Base-by-base conservation (phyloP, 2,888 invertebrate genomes). In the Drosophila sordidula region DNA sequence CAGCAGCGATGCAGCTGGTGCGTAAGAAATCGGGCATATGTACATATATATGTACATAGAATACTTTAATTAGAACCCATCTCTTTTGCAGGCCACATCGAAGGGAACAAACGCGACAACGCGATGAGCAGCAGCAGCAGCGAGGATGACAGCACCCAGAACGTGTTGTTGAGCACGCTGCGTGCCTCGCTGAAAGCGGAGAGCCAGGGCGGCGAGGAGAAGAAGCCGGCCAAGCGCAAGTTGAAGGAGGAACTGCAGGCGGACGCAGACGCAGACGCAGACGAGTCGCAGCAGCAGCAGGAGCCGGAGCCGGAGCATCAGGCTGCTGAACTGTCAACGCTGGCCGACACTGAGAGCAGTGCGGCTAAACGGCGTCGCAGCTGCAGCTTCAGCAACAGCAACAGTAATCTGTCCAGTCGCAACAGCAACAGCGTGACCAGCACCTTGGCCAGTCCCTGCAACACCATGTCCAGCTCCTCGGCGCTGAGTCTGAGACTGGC, bases 101-200 rank as follows among this genome's bases (percentile, higher is more conserved):
- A 22, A 2, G 47, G 54, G 16, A 26, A 41, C 12, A 18, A 18
- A 18, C 18, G 18, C 18, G 18, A 18, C 18, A 18, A 18, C 2
- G 44, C 51, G 44, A 54, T n/a, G 41, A 56, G 36, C 50, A 58
- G 42, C 70, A 69, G 55, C 42, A 56, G 55, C 55, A 72, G 51
- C 26, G 85, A 77, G 18, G 75, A 70, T 34, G 85, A 78, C 45
- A 89, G 82, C 65, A 67, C 64, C 0, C 77, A 66, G 8, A 82
- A 83, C 22, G 26, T 87, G 2, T 50, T 56, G 45, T 56, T 83
- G 0, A 87, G 89, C 56, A 65, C 71, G 0, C 54, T 83, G 50
- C 59, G 74, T 0, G 79, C 56, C 2, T 78, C 62, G 4, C 45
- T 87, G 0, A 78, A 87, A 12, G 54, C 75, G 9, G 78, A 87